A percentile compares a stretch with the other conserved stretches of the same genome.
Evolutionary conservation across 2,888 invertebrate species (phyloP).

Genomic region (Lysandra coridon): DNA sequence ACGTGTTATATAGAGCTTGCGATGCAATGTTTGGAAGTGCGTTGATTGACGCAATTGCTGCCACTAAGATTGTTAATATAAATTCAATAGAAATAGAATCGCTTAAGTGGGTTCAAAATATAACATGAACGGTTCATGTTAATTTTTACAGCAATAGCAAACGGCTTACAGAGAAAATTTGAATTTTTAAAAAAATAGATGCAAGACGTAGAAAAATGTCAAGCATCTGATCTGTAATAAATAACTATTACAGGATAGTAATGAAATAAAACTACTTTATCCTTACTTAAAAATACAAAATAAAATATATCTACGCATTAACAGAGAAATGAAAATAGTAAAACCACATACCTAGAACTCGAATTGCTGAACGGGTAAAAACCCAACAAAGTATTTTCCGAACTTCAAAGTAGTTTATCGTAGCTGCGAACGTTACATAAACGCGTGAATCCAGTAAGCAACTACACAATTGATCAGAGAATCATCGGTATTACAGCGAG

Average conservation of each 20-base stretch:
- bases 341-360: background rate
- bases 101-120: no score
- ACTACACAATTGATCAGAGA: slow-evolving; percentile 30
- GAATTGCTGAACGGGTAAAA: background rate
- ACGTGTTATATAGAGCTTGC: background rate
- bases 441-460: slow-evolving; percentile 5
- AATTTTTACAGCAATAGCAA: no score
- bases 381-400: background rate
- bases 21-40: background rate
- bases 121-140: no score
- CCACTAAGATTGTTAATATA: background rate
- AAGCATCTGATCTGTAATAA: no score
- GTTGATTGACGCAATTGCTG: background rate
- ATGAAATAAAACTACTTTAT: background rate
- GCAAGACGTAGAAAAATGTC: no score
- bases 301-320: background rate
- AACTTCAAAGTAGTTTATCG: background rate
- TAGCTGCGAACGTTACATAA: background rate
- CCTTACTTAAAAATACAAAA: background rate
- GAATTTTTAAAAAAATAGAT: no score
- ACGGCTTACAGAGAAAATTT: no score
- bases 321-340: background rate
- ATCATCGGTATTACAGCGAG: slow-evolving; percentile 35
- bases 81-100: background rate
- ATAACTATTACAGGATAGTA: background rate